These are phyloP conservation scores for Hirudinaria manillensis DNA, from an alignment of 2,888 invertebrate species.

Conservation along the genomic window DNA sequence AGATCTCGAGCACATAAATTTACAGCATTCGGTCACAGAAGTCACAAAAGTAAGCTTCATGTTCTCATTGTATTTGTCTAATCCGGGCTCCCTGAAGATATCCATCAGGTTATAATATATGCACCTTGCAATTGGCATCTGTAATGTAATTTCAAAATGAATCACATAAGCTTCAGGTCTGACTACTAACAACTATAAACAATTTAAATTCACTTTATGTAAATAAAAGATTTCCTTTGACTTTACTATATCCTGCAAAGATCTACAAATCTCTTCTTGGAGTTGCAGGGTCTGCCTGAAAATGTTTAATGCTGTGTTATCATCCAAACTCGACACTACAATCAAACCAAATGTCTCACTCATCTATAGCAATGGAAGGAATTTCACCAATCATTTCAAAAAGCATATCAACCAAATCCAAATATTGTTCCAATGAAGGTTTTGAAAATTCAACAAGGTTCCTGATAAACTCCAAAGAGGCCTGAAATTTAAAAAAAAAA, in stretches of 20 bases:
- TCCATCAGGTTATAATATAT: constrained; percentile 1
- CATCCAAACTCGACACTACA: too few species aligned
- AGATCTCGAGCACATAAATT: background rate
- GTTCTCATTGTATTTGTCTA: background rate
- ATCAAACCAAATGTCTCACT: too few species aligned
- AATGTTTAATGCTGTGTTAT: too few species aligned
- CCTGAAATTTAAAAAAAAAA: constrained; percentile 5
- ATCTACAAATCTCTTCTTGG: background rate
- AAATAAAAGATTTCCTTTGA: background rate
- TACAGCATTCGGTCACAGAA: background rate
- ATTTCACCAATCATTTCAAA: too few species aligned
- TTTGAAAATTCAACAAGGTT: background rate
- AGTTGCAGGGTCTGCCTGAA: background rate
- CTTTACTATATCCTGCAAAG: background rate
- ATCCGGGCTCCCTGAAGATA: too few species aligned
- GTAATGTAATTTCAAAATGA: background rate
- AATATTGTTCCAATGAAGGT: background rate
- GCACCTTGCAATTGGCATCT: background rate
- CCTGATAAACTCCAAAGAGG: background rate
- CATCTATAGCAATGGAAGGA: too few species aligned
- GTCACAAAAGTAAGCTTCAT: background rate
- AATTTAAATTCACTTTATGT: background rate
- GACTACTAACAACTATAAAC: too few species aligned
- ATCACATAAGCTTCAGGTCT: background rate
- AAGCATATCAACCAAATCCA: background rate